Evolutionary conservation across 2,888 invertebrate genomes (phyloP).

Genomic region (Trichopria drosophilae): DNA sequence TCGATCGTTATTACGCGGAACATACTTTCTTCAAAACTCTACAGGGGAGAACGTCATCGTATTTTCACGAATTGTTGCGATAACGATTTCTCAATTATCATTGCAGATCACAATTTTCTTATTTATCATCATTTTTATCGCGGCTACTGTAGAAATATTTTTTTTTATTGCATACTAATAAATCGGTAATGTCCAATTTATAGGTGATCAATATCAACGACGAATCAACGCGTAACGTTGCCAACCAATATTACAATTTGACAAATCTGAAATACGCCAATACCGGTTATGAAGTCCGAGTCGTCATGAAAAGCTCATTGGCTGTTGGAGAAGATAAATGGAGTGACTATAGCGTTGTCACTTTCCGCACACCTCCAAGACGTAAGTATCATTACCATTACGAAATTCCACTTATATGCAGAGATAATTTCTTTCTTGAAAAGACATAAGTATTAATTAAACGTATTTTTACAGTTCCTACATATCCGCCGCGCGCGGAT

Average conservation of each 20-base stretch:
- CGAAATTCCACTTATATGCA: background rate
- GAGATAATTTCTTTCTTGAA: background rate
- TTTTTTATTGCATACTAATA: no score
- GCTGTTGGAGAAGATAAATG: conserved; percentile 65
- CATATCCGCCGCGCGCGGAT: conserved; percentile 70
- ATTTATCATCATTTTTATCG: no score
- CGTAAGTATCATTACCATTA: conserved; percentile 39
- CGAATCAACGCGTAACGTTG: conserved; percentile 44
- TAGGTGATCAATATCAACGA: conserved; percentile 54
- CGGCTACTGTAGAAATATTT: no score
- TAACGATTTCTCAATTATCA: no score
- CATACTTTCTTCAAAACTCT: no score
- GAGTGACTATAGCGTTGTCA: conserved; percentile 68
- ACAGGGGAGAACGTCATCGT: no score
- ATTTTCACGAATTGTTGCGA: no score
- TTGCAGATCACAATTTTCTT: no score
- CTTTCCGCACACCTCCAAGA: conserved; percentile 64
- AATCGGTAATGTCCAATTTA: conserved; percentile 27
- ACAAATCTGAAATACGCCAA: conserved; percentile 68
- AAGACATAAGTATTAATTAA: conserved; percentile 2
- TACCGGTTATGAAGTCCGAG: conserved; percentile 72
- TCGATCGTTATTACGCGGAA: no score
- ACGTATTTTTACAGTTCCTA: conserved; percentile 61
- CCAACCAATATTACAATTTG: conserved; percentile 57
- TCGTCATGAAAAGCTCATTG: conserved; percentile 66